Conservation (phyloP, 1,140 invertebrate genomes). For the Euborellia annulipes region DNA sequence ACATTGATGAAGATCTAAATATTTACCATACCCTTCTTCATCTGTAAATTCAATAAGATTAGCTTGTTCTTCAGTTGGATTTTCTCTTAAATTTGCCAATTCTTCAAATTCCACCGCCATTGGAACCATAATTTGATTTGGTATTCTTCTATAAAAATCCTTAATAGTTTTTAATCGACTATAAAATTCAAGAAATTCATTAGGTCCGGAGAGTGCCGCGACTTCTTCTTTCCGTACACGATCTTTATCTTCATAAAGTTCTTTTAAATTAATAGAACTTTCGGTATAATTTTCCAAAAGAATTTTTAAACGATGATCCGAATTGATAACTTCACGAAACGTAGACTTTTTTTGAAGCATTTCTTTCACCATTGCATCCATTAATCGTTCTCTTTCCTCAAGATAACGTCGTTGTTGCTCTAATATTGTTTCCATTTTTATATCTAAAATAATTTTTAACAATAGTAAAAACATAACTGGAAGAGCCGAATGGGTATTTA, state of each 20-base stretch:
- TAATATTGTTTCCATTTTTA: conserved; percentile 91
- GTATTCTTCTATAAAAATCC: conserved; percentile 91
- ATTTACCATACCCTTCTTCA: conserved; percentile 98
- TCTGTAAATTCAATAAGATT: conserved; percentile 91
- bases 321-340: conserved; percentile 91
- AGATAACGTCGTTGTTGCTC: conserved; percentile 95
- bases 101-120: conserved; percentile 97
- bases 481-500: too few species aligned
- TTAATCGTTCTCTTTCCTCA: conserved; percentile 89
- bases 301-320: conserved; percentile 84
- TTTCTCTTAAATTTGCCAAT: conserved; percentile 73
- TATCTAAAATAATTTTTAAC: too few species aligned
- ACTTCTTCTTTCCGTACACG: conserved; percentile 89
- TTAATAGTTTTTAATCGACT: conserved; percentile 82
- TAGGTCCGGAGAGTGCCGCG: conserved; percentile 83
- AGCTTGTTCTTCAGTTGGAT: conserved; percentile 59
- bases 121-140: conserved; percentile 82
- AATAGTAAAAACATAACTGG: too few species aligned
- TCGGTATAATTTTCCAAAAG: conserved; percentile 71
- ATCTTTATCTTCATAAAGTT: conserved; percentile 96
- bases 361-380: conserved; percentile 95
- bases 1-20: conserved; percentile 94
- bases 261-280: conserved; percentile 65
- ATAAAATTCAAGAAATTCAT: conserved; percentile 98
- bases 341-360: conserved; percentile 81